Percentiles rank a stretch among this genome's conserved stretches.
phyloP scores from a whole-genome alignment of 2,888 invertebrate species.

The Hirudinaria manillensis region DNA sequence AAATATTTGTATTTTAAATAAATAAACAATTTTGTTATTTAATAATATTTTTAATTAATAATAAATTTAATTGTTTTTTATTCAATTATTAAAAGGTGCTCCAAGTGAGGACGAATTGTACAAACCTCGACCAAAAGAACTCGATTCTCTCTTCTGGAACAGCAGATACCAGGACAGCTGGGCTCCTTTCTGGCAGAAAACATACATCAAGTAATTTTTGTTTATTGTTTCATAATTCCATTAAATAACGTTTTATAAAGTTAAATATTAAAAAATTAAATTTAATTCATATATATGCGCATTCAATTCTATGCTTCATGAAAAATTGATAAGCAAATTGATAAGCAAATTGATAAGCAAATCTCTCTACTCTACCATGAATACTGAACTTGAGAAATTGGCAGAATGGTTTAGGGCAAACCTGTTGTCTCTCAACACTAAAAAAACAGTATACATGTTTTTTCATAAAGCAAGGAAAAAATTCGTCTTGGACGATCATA shows the following conservation, averaged over 20 bases:
- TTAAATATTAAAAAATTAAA: neutral
- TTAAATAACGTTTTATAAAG: neutral
- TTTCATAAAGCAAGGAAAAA: too few species aligned
- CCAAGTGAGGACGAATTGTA: conserved; percentile 24
- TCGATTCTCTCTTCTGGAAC: conserved; percentile 36
- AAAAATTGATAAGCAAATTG: neutral
- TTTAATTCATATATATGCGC: neutral
- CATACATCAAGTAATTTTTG: conserved; percentile 34
- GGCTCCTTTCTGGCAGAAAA: conserved; percentile 32
- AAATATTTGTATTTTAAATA: neutral
- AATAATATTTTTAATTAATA: neutral
- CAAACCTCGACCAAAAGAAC: conserved; percentile 24
- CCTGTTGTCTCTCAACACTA: too few species aligned
- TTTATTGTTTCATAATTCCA: neutral
- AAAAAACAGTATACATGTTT: too few species aligned
- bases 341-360: too few species aligned
- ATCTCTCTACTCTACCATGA: too few species aligned
- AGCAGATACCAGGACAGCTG: conserved; percentile 35
- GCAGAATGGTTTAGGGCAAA: too few species aligned
- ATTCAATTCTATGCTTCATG: neutral
- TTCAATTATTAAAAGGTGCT: conserved; percentile 33
- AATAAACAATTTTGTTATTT: neutral
- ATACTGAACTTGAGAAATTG: too few species aligned
- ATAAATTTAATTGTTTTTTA: neutral
- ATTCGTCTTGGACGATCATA: too few species aligned